Percentiles rank a stretch among this genome's conserved stretches.
These are phyloP conservation scores for Bembecia ichneumoniformis DNA, from an alignment of 2,888 invertebrate genomes.

Conservation along the genomic window DNA sequence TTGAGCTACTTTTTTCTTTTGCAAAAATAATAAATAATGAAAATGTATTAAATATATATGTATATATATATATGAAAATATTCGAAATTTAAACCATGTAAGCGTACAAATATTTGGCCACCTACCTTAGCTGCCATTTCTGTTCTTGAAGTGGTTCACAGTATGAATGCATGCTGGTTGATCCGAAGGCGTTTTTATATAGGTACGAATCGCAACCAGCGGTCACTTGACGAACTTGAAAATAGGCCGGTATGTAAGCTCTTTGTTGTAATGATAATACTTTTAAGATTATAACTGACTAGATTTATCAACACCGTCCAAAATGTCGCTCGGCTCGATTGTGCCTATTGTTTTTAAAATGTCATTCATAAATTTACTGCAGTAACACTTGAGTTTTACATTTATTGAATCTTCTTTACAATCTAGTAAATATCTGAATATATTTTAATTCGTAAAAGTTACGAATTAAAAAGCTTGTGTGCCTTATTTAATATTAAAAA, in stretches of 20 bases:
- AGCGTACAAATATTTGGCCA: neutral
- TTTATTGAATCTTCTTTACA: too few species aligned
- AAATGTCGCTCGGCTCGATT: neutral
- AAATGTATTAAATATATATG: too few species aligned
- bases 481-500: too few species aligned
- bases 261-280: neutral
- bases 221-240: slow-evolving; percentile 29
- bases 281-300: neutral
- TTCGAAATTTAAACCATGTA: too few species aligned
- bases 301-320: neutral
- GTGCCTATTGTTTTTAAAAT: neutral
- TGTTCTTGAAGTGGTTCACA: slow-evolving; percentile 29
- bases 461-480: too few species aligned
- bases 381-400: too few species aligned
- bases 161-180: slow-evolving; percentile 31
- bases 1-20: too few species aligned
- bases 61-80: too few species aligned
- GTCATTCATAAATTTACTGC: neutral
- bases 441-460: too few species aligned
- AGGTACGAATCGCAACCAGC: slow-evolving; percentile 8
- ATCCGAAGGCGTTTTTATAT: slow-evolving; percentile 29
- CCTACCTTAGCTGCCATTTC: slow-evolving; percentile 52
- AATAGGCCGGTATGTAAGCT: slow-evolving; percentile 15
- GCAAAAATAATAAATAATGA: too few species aligned
- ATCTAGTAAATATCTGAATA: too few species aligned